These are phyloP conservation scores for Tiliacea citrago DNA, from an alignment of 2,888 invertebrate species.

Conservation along the genomic window DNA sequence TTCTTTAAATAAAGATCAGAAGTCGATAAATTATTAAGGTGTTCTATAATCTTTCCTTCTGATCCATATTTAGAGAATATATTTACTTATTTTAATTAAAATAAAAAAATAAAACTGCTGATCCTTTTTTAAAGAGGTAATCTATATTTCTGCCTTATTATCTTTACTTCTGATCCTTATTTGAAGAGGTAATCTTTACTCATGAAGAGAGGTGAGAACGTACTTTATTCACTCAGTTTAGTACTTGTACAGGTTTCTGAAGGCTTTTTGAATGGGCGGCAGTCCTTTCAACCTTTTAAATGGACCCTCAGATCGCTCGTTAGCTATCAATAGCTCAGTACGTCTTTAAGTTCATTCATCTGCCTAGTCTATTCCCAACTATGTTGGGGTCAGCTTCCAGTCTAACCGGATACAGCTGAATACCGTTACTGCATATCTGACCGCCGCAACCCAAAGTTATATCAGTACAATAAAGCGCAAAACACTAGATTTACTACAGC, in stretches of 20 bases:
- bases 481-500: constrained; percentile 2
- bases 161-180: constrained; percentile 1
- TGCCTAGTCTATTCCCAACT: too few species aligned
- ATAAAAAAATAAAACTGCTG: too few species aligned
- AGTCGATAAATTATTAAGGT: too few species aligned
- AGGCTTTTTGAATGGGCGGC: not conserved
- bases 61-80: too few species aligned
- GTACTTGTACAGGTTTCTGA: constrained; percentile 10
- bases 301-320: not conserved
- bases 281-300: not conserved
- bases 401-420: too few species aligned
- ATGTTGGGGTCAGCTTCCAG: too few species aligned
- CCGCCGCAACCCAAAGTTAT: not conserved
- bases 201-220: not conserved
- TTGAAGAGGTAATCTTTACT: not conserved
- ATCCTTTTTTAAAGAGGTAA: too few species aligned
- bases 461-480: not conserved
- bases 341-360: too few species aligned
- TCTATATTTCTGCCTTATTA: too few species aligned
- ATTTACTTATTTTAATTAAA: too few species aligned
- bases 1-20: too few species aligned
- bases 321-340: not conserved
- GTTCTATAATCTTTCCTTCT: not conserved
- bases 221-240: not conserved
- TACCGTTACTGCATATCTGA: too few species aligned